Evolutionary conservation across 2,797 vertebrate species (phyloP).

Genomic region (Chromobotia macracanthus): DNA sequence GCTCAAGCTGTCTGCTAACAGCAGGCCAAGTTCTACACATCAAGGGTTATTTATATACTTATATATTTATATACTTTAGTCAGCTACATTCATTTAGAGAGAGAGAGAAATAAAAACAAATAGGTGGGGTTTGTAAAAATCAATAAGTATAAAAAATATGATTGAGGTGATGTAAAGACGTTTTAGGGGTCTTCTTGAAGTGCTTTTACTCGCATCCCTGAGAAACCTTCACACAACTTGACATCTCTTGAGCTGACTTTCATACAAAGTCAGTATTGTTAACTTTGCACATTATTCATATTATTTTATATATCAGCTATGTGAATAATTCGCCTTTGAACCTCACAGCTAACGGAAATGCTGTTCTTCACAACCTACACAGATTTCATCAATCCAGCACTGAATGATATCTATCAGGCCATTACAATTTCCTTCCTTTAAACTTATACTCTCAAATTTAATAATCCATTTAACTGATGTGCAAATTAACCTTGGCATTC

Average conservation of each 20-base stretch:
- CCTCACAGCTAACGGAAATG: conserved; percentile 43
- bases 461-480: conserved; percentile 76
- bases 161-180: not conserved
- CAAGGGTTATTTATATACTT: too few species aligned
- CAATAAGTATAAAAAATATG: not conserved
- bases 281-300: conserved; percentile 27
- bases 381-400: conserved; percentile 59
- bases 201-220: not conserved
- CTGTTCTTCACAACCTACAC: conserved; percentile 54
- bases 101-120: not conserved
- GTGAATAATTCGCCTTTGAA: conserved; percentile 50
- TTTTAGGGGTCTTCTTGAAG: not conserved
- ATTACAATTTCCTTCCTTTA: conserved; percentile 69
- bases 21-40: not conserved
- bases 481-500: conserved; percentile 79
- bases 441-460: conserved; percentile 69
- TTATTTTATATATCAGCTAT: conserved; percentile 42
- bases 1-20: conserved; percentile 2
- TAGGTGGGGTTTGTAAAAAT: not conserved
- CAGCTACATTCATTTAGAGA: conserved; percentile 13
- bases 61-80: not conserved
- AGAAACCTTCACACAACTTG: conserved; percentile 34
- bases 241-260: conserved; percentile 24
- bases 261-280: conserved; percentile 45
- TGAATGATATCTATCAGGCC: conserved; percentile 63